Conservation (phyloP, 2,888 invertebrate species). For the Drosophila ezoana region DNA sequence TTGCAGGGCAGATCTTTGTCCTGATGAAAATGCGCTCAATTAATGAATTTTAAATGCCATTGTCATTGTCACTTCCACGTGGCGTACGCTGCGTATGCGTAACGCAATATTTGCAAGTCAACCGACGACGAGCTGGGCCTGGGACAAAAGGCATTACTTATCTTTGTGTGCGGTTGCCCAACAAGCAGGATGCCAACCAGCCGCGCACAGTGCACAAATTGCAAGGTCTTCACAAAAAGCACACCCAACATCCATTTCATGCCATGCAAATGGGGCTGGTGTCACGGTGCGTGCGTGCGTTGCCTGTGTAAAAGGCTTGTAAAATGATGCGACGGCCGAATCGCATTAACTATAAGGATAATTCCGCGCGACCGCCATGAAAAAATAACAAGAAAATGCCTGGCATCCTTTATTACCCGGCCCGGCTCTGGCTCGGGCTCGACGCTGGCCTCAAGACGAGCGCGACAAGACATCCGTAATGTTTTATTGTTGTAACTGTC, state of each 20-base stretch:
- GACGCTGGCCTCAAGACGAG: constrained; percentile 40
- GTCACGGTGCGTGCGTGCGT: constrained; percentile 60
- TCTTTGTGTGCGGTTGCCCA: constrained; percentile 46
- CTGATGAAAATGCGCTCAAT: constrained; percentile 64
- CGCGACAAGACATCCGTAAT: constrained; percentile 71
- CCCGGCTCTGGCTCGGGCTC: constrained; percentile 1
- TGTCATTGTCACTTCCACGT: constrained; percentile 60
- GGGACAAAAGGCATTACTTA: constrained; percentile 65
- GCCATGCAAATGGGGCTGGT: background rate
- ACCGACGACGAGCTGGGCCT: constrained; percentile 47
- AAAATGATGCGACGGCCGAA: constrained; percentile 46
- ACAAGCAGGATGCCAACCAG: constrained; percentile 26
- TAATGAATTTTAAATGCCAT: constrained; percentile 74
- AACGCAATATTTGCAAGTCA: constrained; percentile 68
- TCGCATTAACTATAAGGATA: constrained; percentile 75
- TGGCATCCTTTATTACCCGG: constrained; percentile 72
- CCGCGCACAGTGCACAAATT: constrained; percentile 26
- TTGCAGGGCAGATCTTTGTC: constrained; percentile 14
- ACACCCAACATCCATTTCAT: background rate
- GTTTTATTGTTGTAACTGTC: constrained; percentile 80
- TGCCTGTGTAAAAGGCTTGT: constrained; percentile 54
- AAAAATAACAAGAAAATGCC: constrained; percentile 77
- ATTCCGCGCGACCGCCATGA: constrained; percentile 58
- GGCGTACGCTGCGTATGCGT: constrained; percentile 65
- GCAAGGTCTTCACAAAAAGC: too few relatives aligned